Percentiles rank a stretch among this genome's conserved stretches.
phyloP scores from a whole-genome alignment of 2,797 vertebrate species.

The Megaceryle alcyon region DNA sequence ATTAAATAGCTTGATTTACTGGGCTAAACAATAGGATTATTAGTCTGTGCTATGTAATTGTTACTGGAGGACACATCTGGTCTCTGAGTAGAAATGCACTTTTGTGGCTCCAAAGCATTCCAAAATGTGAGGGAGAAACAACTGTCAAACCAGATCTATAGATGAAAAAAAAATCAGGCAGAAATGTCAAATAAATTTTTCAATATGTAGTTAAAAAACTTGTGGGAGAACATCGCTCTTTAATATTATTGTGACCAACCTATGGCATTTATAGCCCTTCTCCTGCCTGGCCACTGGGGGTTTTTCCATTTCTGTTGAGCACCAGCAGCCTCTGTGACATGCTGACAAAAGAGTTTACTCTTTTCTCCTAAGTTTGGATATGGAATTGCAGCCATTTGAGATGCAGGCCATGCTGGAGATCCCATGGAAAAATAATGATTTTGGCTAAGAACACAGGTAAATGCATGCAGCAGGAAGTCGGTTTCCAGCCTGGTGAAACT shows the following conservation, averaged over 20 bases:
- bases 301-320: not conserved
- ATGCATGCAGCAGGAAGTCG: not conserved
- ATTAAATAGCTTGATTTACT: slow-evolving; percentile 44
- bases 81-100: not conserved
- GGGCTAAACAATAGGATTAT: slow-evolving; percentile 24
- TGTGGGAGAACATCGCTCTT: not conserved
- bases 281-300: not conserved
- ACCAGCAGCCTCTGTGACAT: not conserved
- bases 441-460: not conserved
- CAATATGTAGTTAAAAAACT: not conserved
- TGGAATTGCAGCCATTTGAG: not conserved
- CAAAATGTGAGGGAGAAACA: not conserved
- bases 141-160: not conserved
- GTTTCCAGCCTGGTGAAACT: not conserved
- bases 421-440: not conserved
- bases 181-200: not conserved
- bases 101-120: not conserved
- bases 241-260: not conserved
- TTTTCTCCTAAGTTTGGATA: not conserved
- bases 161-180: not conserved
- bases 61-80: slow-evolving; percentile 14
- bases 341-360: not conserved
- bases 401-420: not conserved
- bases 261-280: not conserved
- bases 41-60: not conserved